Percentiles rank a stretch among this genome's conserved stretches.
phyloP scores from a whole-genome alignment of 1,140 invertebrate genomes.

The Tetranychus cinnabarinus region DNA sequence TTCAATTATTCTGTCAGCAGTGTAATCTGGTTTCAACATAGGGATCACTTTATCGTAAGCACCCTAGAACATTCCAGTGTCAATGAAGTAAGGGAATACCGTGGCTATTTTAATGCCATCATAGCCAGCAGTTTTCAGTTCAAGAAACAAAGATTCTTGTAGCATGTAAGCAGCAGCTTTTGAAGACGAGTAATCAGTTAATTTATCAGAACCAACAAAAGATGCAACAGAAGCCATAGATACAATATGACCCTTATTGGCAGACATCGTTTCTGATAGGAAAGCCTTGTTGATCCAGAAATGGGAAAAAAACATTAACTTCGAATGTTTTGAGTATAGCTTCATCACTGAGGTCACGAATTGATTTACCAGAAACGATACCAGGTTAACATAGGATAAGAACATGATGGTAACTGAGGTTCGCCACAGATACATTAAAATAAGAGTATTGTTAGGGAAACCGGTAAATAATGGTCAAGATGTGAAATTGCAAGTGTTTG shows the following conservation, averaged over 20 bases:
- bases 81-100: slow-evolving; percentile 74
- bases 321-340: slow-evolving; percentile 35
- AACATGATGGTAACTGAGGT: no score
- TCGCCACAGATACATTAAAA: no score
- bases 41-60: slow-evolving; percentile 3
- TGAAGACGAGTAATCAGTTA: slow-evolving; percentile 82
- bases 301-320: slow-evolving; percentile 36
- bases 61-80: slow-evolving; percentile 84
- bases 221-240: neutral
- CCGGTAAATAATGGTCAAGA: no score
- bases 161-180: slow-evolving; percentile 88
- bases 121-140: slow-evolving; percentile 32
- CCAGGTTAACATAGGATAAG: slow-evolving; percentile 27
- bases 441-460: no score
- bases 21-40: slow-evolving; percentile 37
- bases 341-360: slow-evolving; percentile 57
- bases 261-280: slow-evolving; percentile 42
- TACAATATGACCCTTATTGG: slow-evolving; percentile 74
- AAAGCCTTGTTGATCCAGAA: slow-evolving; percentile 37
- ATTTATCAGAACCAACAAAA: slow-evolving; percentile 41
- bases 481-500: no score
- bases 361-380: slow-evolving; percentile 54
- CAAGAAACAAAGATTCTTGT: slow-evolving; percentile 55
- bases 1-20: slow-evolving; percentile 52
- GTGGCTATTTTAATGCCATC: slow-evolving; percentile 60